Conservation (phyloP, 2,113 vertebrate species). For the Regulus satrapa region DNA sequence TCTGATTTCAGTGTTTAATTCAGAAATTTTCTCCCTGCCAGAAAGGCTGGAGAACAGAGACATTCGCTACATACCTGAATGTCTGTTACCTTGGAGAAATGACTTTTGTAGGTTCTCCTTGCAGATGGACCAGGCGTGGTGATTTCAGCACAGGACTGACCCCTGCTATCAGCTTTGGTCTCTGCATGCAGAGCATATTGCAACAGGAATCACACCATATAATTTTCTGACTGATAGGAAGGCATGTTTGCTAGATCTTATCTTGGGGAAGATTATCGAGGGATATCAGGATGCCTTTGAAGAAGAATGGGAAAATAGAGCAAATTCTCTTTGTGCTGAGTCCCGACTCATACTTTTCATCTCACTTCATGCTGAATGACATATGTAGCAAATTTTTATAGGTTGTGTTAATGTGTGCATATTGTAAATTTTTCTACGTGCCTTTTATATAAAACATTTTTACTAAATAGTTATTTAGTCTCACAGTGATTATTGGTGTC, state of each 20-base stretch:
- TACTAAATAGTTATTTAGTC: background rate
- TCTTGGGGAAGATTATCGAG: background rate
- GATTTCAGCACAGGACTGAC: background rate
- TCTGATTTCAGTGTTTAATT: background rate
- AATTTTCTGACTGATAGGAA: background rate
- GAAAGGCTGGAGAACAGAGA: background rate
- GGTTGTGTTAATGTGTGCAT: background rate
- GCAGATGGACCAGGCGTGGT: background rate
- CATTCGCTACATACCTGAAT: background rate
- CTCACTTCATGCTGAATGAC: background rate
- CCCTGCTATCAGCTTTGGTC: background rate
- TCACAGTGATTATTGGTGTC: background rate
- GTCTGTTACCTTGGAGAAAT: background rate
- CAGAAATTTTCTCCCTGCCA: background rate
- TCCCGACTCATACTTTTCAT: background rate
- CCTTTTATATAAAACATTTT: conserved; percentile 39
- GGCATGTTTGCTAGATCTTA: background rate
- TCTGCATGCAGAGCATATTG: background rate
- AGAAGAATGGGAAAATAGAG: background rate
- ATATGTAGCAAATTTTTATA: conserved; percentile 36
- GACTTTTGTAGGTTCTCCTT: background rate
- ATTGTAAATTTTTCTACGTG: background rate
- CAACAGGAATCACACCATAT: background rate
- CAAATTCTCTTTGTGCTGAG: background rate
- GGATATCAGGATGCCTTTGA: background rate